Percentiles rank a stretch among this genome's conserved stretches.
Evolutionary conservation across 37 sponge, comb jelly and placozoan species (phyloP).

Genomic region (Halisarca cf. caerulea): DNA sequence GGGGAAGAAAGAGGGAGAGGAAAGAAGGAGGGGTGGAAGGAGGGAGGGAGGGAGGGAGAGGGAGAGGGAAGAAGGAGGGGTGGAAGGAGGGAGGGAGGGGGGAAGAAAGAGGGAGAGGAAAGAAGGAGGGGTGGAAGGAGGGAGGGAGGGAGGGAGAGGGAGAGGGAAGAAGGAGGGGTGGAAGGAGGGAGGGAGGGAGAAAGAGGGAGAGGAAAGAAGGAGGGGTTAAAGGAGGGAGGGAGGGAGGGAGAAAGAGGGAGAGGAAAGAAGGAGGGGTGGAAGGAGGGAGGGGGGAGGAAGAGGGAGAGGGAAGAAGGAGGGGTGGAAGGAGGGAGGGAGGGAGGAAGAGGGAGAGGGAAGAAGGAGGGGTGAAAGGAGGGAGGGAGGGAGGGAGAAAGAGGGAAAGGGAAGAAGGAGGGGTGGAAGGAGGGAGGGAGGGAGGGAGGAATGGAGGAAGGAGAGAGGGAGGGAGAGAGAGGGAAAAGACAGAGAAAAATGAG

Average conservation of each 20-base stretch:
- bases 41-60: too few species aligned
- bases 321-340: background rate
- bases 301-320: background rate
- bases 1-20: too few species aligned
- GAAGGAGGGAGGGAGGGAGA: too few species aligned
- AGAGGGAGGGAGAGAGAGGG: background rate
- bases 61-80: too few species aligned
- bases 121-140: slow-evolving; percentile 32
- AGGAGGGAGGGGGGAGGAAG: background rate
- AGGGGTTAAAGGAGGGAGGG: background rate
- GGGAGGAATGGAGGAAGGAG: background rate
- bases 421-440: too few species aligned
- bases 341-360: too few species aligned
- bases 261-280: background rate
- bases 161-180: background rate
- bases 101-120: too few species aligned
- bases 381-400: slow-evolving; percentile 3
- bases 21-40: too few species aligned
- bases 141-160: background rate
- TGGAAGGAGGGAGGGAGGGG: too few species aligned
- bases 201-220: too few species aligned
- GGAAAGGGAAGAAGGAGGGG: too few species aligned
- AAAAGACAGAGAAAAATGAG: background rate
- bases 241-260: background rate
- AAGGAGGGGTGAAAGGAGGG: too few species aligned